Evolutionary conservation across 2,888 invertebrate species (phyloP).

Genomic region (Lepeophtheirus nordmannii): DNA sequence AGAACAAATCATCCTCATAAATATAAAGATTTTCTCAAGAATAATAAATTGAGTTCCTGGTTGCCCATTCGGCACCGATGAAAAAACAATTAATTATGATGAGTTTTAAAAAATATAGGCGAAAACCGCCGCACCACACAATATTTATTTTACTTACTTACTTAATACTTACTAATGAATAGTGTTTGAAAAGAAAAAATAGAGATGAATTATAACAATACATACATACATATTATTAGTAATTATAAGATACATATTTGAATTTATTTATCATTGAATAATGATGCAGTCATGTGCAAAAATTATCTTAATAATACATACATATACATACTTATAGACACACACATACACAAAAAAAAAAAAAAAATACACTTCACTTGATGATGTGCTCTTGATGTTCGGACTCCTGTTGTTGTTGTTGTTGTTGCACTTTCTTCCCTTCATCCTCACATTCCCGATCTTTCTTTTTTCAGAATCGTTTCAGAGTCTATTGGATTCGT

Average conservation of each 20-base stretch:
- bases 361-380: background rate
- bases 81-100: background rate
- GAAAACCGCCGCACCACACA: too few species aligned
- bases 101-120: too few species aligned
- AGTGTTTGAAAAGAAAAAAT: too few species aligned
- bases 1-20: background rate
- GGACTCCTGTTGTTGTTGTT: background rate
- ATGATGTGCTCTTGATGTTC: background rate
- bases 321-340: constrained; percentile 23
- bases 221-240: background rate
- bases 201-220: too few species aligned
- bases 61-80: background rate
- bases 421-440: background rate
- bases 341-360: constrained; percentile 19
- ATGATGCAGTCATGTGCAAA: background rate
- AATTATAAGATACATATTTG: background rate
- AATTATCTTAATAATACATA: constrained; percentile 12
- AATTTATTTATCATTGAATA: background rate
- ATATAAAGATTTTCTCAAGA: constrained; percentile 5
- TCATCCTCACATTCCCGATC: background rate
- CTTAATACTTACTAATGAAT: too few species aligned
- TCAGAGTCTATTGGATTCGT: background rate
- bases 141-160: too few species aligned
- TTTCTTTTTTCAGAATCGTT: background rate
- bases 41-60: background rate